Percentiles rank a stretch among this genome's conserved stretches.
Evolutionary conservation across 2,113 vertebrate species (phyloP).

Genomic region (Pangasianodon gigas): DNA sequence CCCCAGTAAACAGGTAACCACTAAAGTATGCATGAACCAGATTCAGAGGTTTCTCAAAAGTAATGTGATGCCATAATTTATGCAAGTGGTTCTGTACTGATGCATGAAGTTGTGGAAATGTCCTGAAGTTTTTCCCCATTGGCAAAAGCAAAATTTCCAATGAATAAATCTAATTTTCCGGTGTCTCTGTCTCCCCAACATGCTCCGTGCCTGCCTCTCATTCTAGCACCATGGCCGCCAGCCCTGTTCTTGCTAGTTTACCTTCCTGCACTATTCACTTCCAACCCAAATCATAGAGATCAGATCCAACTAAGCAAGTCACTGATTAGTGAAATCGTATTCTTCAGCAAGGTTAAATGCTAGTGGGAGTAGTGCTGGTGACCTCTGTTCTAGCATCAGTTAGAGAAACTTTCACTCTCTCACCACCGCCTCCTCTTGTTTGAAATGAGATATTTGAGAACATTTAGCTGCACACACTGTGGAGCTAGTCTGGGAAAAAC

Average conservation of each 20-base stretch:
- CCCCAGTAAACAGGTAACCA: slow-evolving; percentile 17
- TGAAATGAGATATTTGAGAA: slow-evolving; percentile 55
- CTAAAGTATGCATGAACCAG: not conserved
- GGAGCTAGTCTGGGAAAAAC: slow-evolving; percentile 21
- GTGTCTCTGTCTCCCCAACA: slow-evolving; percentile 40
- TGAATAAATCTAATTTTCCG: slow-evolving; percentile 57
- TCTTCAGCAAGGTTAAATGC: not conserved
- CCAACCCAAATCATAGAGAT: not conserved
- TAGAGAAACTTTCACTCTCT: slow-evolving; percentile 12
- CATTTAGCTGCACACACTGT: slow-evolving; percentile 29
- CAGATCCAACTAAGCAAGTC: not conserved
- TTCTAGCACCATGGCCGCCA: not conserved
- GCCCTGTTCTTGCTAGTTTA: not conserved
- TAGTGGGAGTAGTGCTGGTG: not conserved
- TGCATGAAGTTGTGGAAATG: slow-evolving; percentile 20
- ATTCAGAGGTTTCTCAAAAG: slow-evolving; percentile 4
- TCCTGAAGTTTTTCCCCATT: slow-evolving; percentile 38
- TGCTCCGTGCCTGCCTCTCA: slow-evolving; percentile 6
- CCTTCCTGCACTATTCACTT: not conserved
- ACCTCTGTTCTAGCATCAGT: slow-evolving; percentile 13
- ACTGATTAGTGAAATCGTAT: slow-evolving; percentile 16
- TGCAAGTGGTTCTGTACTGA: slow-evolving; percentile 1
- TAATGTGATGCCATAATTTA: slow-evolving; percentile 3
- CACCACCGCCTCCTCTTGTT: slow-evolving; percentile 37
- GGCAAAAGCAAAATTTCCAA: slow-evolving; percentile 49